Base-by-base conservation (phyloP, 2,888 invertebrate genomes). In the Lymantria dispar region DNA sequence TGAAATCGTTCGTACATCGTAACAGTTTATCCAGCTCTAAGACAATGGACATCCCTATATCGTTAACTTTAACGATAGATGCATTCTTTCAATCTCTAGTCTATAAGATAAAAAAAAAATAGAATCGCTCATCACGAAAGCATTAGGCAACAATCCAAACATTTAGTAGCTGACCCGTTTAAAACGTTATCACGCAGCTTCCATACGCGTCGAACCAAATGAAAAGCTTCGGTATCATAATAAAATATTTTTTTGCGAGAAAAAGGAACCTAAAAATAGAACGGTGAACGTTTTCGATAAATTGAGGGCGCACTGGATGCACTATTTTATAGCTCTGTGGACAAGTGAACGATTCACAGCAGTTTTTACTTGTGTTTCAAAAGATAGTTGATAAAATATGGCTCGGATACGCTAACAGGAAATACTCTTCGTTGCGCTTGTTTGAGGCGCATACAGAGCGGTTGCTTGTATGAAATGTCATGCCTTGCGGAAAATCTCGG, bases 131-230 rank as follows among this genome's bases (percentile, higher is more conserved):
- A 69, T 74, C 75, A 77, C 72, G 69, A 57, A 63, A 68, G 64
- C 79, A 84, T 86, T 85, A 85, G 85, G 84, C 85, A 85, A 51
- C 61, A 64, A 64, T 85, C 85, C 85, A 85, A 83, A 9, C 58
- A 54, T 50, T n/a, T 62, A 70, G 71, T 60, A 76, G 76, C 80
- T 83, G 77, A 82, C 85, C 83, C 72, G 55, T 71, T 74, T 62
- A 64, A 59, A 70, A 55, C 56, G 58, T 70, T 74, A 77, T 72
- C 72, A 73, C 48, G 52, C 56, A 62, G 49, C 56, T 40, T 43
- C 44, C 56, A 54, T 47, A 50, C 44, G 31, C 12, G 51, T 55
- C 60, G 53, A 50, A 54, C 64, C 64, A 58, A 72, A 74, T 70
- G 59, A 71, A 68, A 64, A 63, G 64, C 63, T 70, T 62, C 66